Percentiles rank a stretch among this genome's conserved stretches.
Evolutionary conservation across 2,888 invertebrate genomes (phyloP).

Genomic region (Tupiocoris notatus): DNA sequence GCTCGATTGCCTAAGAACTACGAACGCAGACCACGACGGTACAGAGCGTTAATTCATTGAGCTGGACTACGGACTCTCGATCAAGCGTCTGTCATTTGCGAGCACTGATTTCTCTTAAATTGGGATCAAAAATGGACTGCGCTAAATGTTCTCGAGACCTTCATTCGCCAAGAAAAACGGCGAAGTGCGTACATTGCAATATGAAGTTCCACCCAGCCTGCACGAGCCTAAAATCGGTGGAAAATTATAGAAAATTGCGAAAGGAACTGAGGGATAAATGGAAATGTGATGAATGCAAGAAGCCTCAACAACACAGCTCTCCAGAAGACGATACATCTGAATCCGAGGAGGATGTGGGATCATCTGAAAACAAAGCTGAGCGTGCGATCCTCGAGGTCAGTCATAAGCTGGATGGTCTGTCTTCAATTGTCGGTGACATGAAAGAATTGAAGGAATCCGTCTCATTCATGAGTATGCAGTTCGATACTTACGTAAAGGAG

Average conservation of each 20-base stretch:
- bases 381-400: neutral
- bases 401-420: conserved; percentile 10
- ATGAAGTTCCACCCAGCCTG: conserved; percentile 11
- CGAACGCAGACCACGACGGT: no score
- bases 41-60: no score
- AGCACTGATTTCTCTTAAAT: no score
- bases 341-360: neutral
- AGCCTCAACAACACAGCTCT: no score
- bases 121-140: no score
- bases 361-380: neutral
- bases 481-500: conserved; percentile 12
- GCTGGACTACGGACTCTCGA: no score
- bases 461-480: conserved; percentile 3
- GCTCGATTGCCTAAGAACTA: no score
- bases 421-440: conserved; percentile 7
- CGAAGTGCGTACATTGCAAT: conserved; percentile 8
- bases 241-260: conserved; percentile 15
- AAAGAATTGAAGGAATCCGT: conserved; percentile 4
- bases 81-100: no score
- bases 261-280: conserved; percentile 12
- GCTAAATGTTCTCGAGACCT: conserved; percentile 5
- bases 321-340: neutral
- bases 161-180: no score
- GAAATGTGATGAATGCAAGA: conserved; percentile 13
- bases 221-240: conserved; percentile 19